Evolutionary conservation across 2,113 vertebrate genomes (phyloP).

Genomic region (Lophius piscatorius): DNA sequence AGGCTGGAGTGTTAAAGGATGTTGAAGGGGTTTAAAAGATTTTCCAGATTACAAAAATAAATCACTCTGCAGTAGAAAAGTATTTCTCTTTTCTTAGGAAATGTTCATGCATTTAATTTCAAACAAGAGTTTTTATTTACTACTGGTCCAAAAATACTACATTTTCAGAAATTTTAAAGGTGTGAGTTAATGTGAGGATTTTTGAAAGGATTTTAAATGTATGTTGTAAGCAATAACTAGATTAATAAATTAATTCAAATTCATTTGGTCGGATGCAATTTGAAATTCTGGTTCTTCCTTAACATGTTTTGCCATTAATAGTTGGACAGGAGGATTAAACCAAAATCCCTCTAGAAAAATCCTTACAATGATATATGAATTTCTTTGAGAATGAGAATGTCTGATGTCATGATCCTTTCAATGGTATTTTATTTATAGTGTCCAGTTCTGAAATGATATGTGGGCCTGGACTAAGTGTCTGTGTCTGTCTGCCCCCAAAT

Average conservation of each 20-base stretch:
- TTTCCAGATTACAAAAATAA: constrained; percentile 4
- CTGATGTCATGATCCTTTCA: constrained; percentile 11
- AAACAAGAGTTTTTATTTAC: too few relatives aligned
- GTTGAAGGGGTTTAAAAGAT: neutral
- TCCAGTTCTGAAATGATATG: constrained; percentile 10
- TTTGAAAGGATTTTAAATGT: too few relatives aligned
- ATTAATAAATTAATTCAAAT: too few relatives aligned
- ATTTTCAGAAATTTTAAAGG: too few relatives aligned
- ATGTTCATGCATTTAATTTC: too few relatives aligned
- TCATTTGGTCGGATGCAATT: too few relatives aligned
- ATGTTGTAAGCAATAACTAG: too few relatives aligned
- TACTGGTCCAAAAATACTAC: too few relatives aligned
- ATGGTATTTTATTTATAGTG: constrained; percentile 18
- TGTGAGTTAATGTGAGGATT: too few relatives aligned
- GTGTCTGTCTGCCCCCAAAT: constrained; percentile 11
- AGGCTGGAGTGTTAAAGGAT: constrained; percentile 6
- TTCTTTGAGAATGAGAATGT: neutral
- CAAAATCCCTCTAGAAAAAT: neutral
- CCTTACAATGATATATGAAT: neutral
- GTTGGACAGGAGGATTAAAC: neutral
- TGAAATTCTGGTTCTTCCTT: too few relatives aligned
- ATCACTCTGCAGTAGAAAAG: neutral
- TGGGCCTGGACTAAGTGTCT: neutral
- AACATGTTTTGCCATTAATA: too few relatives aligned
- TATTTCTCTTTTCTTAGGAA: neutral